These are phyloP conservation scores for Drosophila lacertosa DNA, from an alignment of 1,140 invertebrate species.

Conservation along the genomic window DNA sequence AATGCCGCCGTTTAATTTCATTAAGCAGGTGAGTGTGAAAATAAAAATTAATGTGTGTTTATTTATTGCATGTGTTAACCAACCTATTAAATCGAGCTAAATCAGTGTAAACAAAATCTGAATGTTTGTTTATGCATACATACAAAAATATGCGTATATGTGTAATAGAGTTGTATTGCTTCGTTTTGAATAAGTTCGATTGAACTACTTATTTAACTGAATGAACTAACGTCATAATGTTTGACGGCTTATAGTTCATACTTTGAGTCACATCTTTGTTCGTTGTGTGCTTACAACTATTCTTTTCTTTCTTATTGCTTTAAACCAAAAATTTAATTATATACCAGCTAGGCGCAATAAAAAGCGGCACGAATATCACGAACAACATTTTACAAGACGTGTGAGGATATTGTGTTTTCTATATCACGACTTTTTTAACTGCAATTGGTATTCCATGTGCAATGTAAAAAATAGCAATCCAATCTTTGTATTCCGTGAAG, in stretches of 20 bases:
- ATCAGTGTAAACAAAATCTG: not conserved
- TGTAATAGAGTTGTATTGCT: no score
- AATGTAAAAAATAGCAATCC: not conserved
- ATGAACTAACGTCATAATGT: no score
- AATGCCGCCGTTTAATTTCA: conserved; percentile 81
- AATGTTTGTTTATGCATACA: not conserved
- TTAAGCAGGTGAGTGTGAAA: conserved; percentile 78
- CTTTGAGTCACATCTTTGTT: no score
- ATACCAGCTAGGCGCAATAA: not conserved
- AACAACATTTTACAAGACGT: conserved; percentile 4
- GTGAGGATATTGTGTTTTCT: conserved; percentile 4
- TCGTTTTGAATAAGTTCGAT: no score
- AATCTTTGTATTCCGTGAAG: not conserved
- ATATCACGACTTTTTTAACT: conserved; percentile 7
- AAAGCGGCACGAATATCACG: conserved; percentile 1
- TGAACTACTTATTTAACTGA: no score
- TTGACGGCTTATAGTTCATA: no score
- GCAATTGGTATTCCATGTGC: not conserved
- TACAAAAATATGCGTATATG: no score
- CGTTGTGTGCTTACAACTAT: no score
- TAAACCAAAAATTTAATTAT: not conserved
- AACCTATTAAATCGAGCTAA: conserved; percentile 15
- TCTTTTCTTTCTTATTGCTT: no score
- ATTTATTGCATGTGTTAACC: conserved; percentile 40
- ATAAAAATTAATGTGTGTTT: conserved; percentile 37